These are phyloP conservation scores for Crotalus adamanteus DNA, from an alignment of 2,797 vertebrate species.

Conservation along the genomic window DNA sequence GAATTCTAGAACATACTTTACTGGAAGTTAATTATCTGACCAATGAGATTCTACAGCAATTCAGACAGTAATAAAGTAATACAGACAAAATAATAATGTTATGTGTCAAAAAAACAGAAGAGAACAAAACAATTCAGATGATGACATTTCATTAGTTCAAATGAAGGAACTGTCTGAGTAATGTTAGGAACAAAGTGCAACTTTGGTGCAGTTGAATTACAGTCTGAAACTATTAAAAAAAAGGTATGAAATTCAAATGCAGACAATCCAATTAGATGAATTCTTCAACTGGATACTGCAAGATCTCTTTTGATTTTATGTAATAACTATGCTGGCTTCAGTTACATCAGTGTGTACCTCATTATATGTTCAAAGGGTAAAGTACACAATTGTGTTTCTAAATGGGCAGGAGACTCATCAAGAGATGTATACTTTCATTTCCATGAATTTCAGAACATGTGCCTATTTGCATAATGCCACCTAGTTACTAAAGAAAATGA, in stretches of 20 bases:
- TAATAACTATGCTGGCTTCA: background rate
- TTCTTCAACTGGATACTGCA: background rate
- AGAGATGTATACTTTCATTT: background rate
- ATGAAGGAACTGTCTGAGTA: background rate
- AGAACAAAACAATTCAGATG: background rate
- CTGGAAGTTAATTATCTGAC: background rate
- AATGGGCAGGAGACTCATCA: background rate
- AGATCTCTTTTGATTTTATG: background rate
- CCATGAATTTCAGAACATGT: background rate
- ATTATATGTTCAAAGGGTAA: background rate
- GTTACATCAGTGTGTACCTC: background rate
- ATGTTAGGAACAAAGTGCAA: background rate
- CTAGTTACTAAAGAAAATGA: background rate
- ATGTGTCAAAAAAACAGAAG: background rate
- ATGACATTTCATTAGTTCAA: too few relatives aligned
- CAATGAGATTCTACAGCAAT: background rate
- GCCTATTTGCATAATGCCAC: background rate
- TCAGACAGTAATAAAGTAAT: background rate
- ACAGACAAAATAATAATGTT: background rate
- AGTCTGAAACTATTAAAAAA: background rate
- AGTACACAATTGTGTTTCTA: background rate
- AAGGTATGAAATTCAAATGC: background rate
- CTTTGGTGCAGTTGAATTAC: too few relatives aligned
- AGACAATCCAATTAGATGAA: background rate
- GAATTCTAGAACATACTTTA: background rate